phyloP scores from a whole-genome alignment of 1,140 invertebrate species.

The Drosophila insularis region DNA sequence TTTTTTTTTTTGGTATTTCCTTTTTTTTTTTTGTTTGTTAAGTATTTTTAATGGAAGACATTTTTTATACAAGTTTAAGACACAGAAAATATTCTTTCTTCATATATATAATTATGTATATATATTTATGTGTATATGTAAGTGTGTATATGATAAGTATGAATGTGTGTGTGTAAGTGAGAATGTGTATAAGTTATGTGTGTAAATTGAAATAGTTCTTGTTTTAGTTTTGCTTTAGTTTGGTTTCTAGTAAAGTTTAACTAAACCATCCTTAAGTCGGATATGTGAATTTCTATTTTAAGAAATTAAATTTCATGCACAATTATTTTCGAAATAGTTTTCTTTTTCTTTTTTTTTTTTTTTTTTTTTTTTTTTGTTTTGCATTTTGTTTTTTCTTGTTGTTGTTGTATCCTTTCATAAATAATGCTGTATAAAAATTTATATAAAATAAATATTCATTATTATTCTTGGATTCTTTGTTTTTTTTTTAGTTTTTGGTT shows the following conservation, averaged over 20 bases:
- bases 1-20: slow-evolving; percentile 50
- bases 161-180: slow-evolving; percentile 35
- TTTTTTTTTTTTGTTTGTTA: slow-evolving; percentile 57
- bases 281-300: slow-evolving; percentile 65
- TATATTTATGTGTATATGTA: too few relatives aligned
- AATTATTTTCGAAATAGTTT: slow-evolving; percentile 20
- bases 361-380: slow-evolving; percentile 23
- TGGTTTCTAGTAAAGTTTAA: slow-evolving; percentile 41
- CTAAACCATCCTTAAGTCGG: slow-evolving; percentile 43
- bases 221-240: slow-evolving; percentile 31
- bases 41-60: slow-evolving; percentile 82
- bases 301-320: slow-evolving; percentile 36
- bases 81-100: slow-evolving; percentile 82
- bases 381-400: slow-evolving; percentile 16
- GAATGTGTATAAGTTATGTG: slow-evolving; percentile 28
- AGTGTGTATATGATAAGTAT: slow-evolving; percentile 28
- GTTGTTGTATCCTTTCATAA: slow-evolving; percentile 35
- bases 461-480: slow-evolving; percentile 26
- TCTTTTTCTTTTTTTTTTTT: slow-evolving; percentile 21
- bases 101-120: slow-evolving; percentile 48
- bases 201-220: slow-evolving; percentile 47
- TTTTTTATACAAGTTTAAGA: slow-evolving; percentile 83
- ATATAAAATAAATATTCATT: slow-evolving; percentile 72
- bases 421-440: slow-evolving; percentile 72
- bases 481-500: slow-evolving; percentile 1